Conservation (phyloP, 1,140 invertebrate species). For the Heliothis subflexa region DNA sequence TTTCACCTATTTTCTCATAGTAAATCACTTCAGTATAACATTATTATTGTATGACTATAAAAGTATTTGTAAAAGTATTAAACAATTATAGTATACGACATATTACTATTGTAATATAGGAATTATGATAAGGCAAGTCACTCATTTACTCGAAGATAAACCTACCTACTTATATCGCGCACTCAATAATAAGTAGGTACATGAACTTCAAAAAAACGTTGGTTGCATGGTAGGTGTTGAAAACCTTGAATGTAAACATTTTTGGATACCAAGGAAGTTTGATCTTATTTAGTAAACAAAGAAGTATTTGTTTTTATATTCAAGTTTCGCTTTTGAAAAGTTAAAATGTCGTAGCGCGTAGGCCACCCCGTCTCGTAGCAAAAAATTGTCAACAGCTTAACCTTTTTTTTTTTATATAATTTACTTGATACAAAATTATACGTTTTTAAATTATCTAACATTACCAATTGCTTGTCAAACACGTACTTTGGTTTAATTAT, state of each 20-base stretch:
- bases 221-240: no score
- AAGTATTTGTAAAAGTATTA: conserved; percentile 32
- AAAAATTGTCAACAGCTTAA: no score
- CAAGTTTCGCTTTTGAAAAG: neutral
- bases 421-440: conserved; percentile 61
- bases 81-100: conserved; percentile 31
- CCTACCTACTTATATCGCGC: conserved; percentile 15
- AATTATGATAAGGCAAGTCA: conserved; percentile 51
- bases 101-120: conserved; percentile 54
- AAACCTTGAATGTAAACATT: no score
- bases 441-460: conserved; percentile 66
- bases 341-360: conserved; percentile 49
- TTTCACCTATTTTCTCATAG: conserved; percentile 36
- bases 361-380: neutral
- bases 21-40: conserved; percentile 54
- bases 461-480: conserved; percentile 69
- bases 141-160: conserved; percentile 52
- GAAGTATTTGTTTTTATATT: no score
- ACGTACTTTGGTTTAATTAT: conserved; percentile 66
- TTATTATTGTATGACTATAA: conserved; percentile 46
- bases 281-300: no score
- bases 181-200: no score
- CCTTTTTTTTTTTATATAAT: neutral
- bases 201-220: no score
- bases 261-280: no score